Evolutionary conservation across 2,797 vertebrate genomes (phyloP).

Genomic region (Alcedo quadribrachys): DNA sequence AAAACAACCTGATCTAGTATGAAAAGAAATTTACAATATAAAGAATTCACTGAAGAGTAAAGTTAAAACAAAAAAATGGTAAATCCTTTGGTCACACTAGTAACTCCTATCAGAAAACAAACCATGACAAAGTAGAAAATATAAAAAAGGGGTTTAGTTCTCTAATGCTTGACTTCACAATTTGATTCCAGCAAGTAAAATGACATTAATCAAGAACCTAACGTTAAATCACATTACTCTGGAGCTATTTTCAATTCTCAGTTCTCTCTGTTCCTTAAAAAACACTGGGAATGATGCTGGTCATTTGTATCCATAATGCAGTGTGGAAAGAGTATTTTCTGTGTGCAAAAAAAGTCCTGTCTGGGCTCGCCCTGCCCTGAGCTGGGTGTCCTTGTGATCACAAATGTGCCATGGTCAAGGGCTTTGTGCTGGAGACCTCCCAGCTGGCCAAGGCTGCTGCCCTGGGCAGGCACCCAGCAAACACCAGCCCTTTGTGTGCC

Average conservation of each 20-base stretch:
- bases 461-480: neutral
- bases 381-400: neutral
- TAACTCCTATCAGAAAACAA: constrained; percentile 41
- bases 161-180: constrained; percentile 37
- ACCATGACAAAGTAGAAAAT: neutral
- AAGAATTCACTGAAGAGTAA: constrained; percentile 26
- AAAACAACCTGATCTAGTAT: neutral
- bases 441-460: neutral
- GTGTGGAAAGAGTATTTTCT: neutral
- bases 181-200: constrained; percentile 6
- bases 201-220: constrained; percentile 6
- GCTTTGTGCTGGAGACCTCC: neutral
- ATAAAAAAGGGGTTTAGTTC: neutral
- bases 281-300: neutral
- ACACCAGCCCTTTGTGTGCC: neutral
- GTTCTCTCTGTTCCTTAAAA: neutral
- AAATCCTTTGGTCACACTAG: constrained; percentile 50
- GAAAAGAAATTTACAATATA: constrained; percentile 14
- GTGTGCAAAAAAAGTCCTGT: neutral
- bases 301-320: neutral
- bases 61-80: constrained; percentile 4
- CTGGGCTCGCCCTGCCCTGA: neutral
- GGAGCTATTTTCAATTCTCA: neutral
- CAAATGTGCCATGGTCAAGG: neutral
- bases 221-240: neutral